Base-by-base conservation (phyloP, 2,113 vertebrate genomes). In the Gopherus evgoodei region DNA sequence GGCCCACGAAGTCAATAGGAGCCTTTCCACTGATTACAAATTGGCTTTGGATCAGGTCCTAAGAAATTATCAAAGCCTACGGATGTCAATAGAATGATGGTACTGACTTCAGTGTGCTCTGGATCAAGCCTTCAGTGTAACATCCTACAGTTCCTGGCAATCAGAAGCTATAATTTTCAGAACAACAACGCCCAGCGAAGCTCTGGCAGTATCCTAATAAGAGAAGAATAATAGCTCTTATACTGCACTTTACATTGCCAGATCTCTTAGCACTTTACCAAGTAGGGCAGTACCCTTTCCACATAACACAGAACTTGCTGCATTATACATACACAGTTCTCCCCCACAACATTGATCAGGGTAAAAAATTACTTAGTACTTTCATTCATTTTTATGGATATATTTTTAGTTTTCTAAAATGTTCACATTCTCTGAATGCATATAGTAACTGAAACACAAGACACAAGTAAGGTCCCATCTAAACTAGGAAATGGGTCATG, bases 1-100 rank as follows among this genome's bases (percentile, higher is more conserved):
- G 0, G 0, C 0, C 53, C 2, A 25, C 75, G 21, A 8, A 50
- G 38, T 4, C 24, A 44, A 0, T 25, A 57, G 12, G 9, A 82
- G 1, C 42, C 42, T 82, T 86, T 72, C 81, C 3, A 49, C 1
- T 72, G 0, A 1, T 85, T 81, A 44, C 79, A 4, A 12, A 1
- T 69, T 9, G 8, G 35, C 31, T 69, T 69, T 69, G 62, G 62
- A 69, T 17, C 35, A 69, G 35, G 62, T 69, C 17, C 35, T 69
- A 69, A 69, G 16, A 69, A 69, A n/a, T 69, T 17, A 76, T 27
- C 6, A 35, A 57, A 38, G 83, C 17, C 8, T 50, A 56, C 29
- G 50, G 47, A 82, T 19, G 6, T 10, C 8, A 35, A 9, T 81
- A 22, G 79, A 50, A 65, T 86, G 38, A 25, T 24, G 21, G 93